A percentile compares a stretch with the other conserved stretches of the same genome.
phyloP scores from a whole-genome alignment of 53 echinoderm and acorn worm genomes.

The Antedon mediterranea region DNA sequence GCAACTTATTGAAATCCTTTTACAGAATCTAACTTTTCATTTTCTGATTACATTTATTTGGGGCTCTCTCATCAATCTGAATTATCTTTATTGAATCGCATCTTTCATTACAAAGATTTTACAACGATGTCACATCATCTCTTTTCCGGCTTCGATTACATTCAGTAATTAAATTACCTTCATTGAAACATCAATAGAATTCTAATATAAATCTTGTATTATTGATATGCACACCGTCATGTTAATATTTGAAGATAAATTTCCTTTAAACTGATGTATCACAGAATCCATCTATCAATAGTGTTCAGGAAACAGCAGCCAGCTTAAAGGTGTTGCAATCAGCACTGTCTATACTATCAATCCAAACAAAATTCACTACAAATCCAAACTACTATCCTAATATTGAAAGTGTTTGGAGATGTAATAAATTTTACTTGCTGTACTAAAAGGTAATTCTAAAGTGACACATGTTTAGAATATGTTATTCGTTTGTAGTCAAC shows the following conservation, averaged over 20 bases:
- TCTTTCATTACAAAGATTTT: not conserved
- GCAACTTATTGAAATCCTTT: too few relatives aligned
- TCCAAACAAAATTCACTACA: not conserved
- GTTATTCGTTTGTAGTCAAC: too few relatives aligned
- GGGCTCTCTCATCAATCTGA: too few relatives aligned
- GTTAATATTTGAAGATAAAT: not conserved
- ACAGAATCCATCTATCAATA: not conserved
- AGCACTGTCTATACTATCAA: not conserved
- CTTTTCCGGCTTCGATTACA: not conserved
- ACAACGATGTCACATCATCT: not conserved
- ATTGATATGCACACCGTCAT: not conserved
- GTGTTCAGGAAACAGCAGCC: not conserved
- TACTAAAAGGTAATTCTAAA: too few relatives aligned
- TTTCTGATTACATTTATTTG: too few relatives aligned
- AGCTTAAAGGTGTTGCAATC: not conserved
- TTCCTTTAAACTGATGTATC: not conserved
- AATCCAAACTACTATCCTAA: not conserved
- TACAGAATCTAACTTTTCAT: too few relatives aligned
- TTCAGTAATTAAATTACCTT: not conserved
- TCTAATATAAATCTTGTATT: not conserved
- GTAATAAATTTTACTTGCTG: not conserved
- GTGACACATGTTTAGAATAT: too few relatives aligned
- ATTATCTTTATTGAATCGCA: too few relatives aligned
- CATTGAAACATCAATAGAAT: not conserved
- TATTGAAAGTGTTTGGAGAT: not conserved